Percentiles rank a stretch among this genome's conserved stretches.
These are phyloP conservation scores for Galeruca laticollis DNA, from an alignment of 2,888 invertebrate genomes.

Conservation along the genomic window DNA sequence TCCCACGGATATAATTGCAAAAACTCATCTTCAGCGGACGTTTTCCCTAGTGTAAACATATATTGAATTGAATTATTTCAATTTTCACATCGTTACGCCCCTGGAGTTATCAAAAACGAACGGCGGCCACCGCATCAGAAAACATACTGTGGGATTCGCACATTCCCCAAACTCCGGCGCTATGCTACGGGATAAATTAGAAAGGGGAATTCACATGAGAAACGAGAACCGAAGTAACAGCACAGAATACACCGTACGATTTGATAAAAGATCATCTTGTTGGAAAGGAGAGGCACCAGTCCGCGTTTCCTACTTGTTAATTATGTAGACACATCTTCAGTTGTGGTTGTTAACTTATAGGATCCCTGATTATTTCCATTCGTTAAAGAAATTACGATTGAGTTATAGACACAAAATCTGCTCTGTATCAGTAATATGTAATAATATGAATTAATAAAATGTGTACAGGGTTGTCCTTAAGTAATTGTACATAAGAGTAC, in stretches of 20 bases:
- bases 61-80: constrained; percentile 21
- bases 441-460: too few species aligned
- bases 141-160: constrained; percentile 64
- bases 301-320: constrained; percentile 18
- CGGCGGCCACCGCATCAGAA: constrained; percentile 59
- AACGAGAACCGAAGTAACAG: constrained; percentile 22
- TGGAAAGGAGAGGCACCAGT: constrained; percentile 23
- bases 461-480: too few species aligned
- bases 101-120: constrained; percentile 34
- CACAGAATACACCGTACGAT: constrained; percentile 31
- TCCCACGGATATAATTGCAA: neutral
- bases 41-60: constrained; percentile 16
- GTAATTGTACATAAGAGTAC: too few species aligned
- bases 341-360: constrained; percentile 5
- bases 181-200: constrained; percentile 61
- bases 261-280: constrained; percentile 26
- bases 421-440: too few species aligned
- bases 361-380: neutral
- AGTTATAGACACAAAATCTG: too few species aligned
- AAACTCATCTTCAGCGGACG: constrained; percentile 2
- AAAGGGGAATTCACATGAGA: constrained; percentile 55
- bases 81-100: constrained; percentile 34
- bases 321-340: constrained; percentile 24
- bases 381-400: neutral
- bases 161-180: constrained; percentile 62